Base-by-base conservation (phyloP, 2,113 vertebrate genomes). In the Orientallactaga bullata region DNA sequence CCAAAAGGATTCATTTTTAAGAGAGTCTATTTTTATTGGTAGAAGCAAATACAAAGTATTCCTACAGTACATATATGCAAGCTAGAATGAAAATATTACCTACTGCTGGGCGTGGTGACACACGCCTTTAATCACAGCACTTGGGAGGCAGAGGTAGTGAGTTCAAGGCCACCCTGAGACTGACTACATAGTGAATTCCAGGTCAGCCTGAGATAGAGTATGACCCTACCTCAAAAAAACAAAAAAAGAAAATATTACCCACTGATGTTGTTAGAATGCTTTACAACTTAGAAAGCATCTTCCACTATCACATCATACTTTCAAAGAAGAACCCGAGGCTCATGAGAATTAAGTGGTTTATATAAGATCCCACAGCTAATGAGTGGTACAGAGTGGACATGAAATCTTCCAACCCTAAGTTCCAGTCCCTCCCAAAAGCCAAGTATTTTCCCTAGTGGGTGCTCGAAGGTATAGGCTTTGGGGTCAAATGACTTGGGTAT, bases 1-100 rank as follows among this genome's bases (percentile, higher is more conserved):
- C 58, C 23, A 73, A 89, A 95, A 95, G 60, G 51, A 93, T 76
- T 60, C 23, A 80, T 73, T 47, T 85, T 87, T 60, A 58, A 74
- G 58, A 47, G 13, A 83, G 61, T 60, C 23, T 81, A 28, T 66
- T 92, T 89, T 83, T 89, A 58, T 84, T 80, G 86, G 6, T 90
- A 68, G 47, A 87, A 78, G 32, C 10, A 2, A 87, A 5, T 60
- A 28, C 18, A 76, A 58, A 39, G 37, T 68, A 89, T 69, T 61
- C 11, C 17, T 80, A 35, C 2, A 63, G 51, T 85, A 73, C 1
- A 7, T 47, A 28, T 32, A 35, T 47, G n/a, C 16, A 90, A 20
- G 26, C 23, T 86, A 20, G 1, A 89, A 79, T 66, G 32, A 85
- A 95, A 77, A 78, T 77, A 71, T 42, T 55, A 16, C 55, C 55